A percentile compares a stretch with the other conserved stretches of the same genome.
These are phyloP conservation scores for Neogale vison DNA, from an alignment of 2,113 vertebrate species.

Conservation along the genomic window DNA sequence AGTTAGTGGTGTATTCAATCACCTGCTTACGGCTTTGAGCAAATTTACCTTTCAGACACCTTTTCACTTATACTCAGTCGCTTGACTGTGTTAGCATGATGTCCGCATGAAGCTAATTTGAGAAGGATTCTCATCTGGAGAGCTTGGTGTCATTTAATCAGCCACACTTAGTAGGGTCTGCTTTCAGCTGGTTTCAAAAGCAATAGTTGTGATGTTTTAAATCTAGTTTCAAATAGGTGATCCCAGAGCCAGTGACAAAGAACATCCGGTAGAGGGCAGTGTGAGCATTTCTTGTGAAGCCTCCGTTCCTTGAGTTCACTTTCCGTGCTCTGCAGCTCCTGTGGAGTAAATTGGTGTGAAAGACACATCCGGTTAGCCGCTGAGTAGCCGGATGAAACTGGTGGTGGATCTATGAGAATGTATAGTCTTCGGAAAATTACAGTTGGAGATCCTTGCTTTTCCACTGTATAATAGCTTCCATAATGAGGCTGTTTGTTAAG, in stretches of 20 bases:
- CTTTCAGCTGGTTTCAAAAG: constrained; percentile 21
- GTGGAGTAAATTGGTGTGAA: not conserved
- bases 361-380: not conserved
- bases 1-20: not conserved
- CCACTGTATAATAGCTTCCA: not conserved
- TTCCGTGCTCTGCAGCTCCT: not conserved
- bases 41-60: not conserved
- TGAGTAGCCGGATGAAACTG: not conserved
- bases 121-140: not conserved
- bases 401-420: not conserved
- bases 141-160: not conserved
- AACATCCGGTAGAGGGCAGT: constrained; percentile 61
- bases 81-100: not conserved
- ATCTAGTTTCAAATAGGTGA: not conserved
- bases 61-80: not conserved
- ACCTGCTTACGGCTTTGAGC: not conserved
- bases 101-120: not conserved
- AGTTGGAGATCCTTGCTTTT: not conserved
- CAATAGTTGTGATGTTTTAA: not conserved
- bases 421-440: not conserved
- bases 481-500: not conserved
- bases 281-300: not conserved
- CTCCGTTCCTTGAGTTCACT: not conserved
- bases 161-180: not conserved
- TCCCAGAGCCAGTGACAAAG: not conserved